Percentiles rank a stretch among this genome's conserved stretches.
Conservation (phyloP, 2,888 invertebrate genomes). For the Mythimna pallens region DNA sequence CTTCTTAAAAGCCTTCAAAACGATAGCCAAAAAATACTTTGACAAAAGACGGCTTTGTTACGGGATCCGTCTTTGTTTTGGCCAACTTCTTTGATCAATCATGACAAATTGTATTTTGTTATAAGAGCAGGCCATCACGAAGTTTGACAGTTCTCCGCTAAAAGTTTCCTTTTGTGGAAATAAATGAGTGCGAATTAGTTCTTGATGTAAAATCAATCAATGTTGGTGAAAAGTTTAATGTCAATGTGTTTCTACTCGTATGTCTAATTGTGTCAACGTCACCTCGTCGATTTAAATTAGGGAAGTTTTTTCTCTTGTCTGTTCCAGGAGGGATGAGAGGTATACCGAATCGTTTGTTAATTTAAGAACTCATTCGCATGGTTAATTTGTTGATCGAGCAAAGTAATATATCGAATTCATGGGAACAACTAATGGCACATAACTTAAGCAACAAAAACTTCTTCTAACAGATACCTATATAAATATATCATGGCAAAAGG, state of each 20-base stretch:
- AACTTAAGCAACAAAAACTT: no score
- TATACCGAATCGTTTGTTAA: slow-evolving; percentile 31
- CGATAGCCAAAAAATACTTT: slow-evolving; percentile 70
- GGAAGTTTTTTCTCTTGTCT: slow-evolving; percentile 23
- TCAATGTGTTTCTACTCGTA: neutral
- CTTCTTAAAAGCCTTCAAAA: slow-evolving; percentile 67
- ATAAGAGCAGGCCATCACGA: slow-evolving; percentile 80
- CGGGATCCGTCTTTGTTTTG: slow-evolving; percentile 79
- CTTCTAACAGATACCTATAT: neutral
- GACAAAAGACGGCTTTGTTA: slow-evolving; percentile 78
- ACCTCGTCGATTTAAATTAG: slow-evolving; percentile 13
- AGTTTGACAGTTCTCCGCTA: slow-evolving; percentile 83
- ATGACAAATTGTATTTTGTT: slow-evolving; percentile 89
- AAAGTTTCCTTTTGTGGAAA: slow-evolving; percentile 80
- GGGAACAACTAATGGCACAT: no score
- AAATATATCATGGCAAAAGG: neutral
- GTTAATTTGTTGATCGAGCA: slow-evolving; percentile 37
- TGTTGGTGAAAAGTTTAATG: slow-evolving; percentile 23
- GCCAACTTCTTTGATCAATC: slow-evolving; percentile 88
- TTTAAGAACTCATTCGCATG: slow-evolving; percentile 37
- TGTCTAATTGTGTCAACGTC: neutral
- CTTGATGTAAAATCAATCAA: slow-evolving; percentile 65
- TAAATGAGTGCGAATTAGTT: slow-evolving; percentile 80
- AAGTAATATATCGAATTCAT: neutral
- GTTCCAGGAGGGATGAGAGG: slow-evolving; percentile 4